Evolutionary conservation across 35 echinoderm and acorn worm genomes (phyloP), one percentile per base, ranked within the genome.

Genomic region (Diadema setosum): DNA sequence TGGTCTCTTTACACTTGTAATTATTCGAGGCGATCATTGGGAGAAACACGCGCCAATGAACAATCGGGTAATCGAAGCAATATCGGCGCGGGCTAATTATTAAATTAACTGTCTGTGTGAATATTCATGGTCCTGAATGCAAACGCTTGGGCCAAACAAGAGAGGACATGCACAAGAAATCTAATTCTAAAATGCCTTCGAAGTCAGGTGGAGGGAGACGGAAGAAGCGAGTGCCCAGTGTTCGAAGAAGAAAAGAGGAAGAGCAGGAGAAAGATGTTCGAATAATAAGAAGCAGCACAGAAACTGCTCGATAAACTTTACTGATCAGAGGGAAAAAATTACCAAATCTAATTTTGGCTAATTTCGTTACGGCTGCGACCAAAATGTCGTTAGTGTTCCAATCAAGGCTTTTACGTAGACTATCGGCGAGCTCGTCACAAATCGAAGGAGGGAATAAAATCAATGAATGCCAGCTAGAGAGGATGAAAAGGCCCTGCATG

Each of bases 1-100:
- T 67, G 63, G 63, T 67, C 63, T 42, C 29, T 78, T 78, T 78
- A 78, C 73, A 78, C 73, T 78, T 78, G 73, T 78, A 78, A 78
- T 78, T 78, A 78, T 78, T 78, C 73, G 15, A 78, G 21, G 37
- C 73, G 40, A 78, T 44, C 73, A 78, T 78, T 78, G 40, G 63
- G 25, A 78, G 44, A 43, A 15, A 18, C 73, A 78, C 73, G 73
- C 73, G 20, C 73, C 44, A 41, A 7, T 78, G 73, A 41, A 78
- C 37, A 78, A 78, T 78, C 40, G 73, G 33, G 73, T 41, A 44
- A 42, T 42, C 35, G 73, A 32, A 78, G 73, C 73, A 44, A 78
- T 78, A 78, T 42, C 40, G 73, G 73, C 73, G 73, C 63, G 73
- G 37, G 73, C 73, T 78, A 78, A 78, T 78, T 78, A 78, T 78